phyloP scores from a whole-genome alignment of 1,140 invertebrate species.

The Drosophila funebris region DNA sequence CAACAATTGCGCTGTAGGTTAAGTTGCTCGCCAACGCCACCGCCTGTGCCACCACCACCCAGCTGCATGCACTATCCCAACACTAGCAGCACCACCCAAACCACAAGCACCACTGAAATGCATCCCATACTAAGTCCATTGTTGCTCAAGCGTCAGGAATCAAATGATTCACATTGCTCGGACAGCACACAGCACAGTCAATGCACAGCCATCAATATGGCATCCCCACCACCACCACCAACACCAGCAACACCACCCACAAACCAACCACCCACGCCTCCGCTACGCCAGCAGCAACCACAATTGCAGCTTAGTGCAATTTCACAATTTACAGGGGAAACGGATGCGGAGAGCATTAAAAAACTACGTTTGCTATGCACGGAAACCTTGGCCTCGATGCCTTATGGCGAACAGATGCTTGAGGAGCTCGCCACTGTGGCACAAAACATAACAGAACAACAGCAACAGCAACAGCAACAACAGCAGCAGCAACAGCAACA shows the following conservation, averaged over 20 bases:
- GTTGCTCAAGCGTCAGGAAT: slow-evolving; percentile 74
- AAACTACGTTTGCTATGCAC: slow-evolving; percentile 86
- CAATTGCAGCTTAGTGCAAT: slow-evolving; percentile 32
- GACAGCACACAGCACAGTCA: slow-evolving; percentile 84
- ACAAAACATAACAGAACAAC: slow-evolving; percentile 84
- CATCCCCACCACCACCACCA: slow-evolving; percentile 63
- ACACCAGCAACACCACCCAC: slow-evolving; percentile 22
- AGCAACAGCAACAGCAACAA: slow-evolving; percentile 24
- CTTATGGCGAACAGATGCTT: slow-evolving; percentile 87
- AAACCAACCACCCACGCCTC: slow-evolving; percentile 36
- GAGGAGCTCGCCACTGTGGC: slow-evolving; percentile 88
- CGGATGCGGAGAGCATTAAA: slow-evolving; percentile 68
- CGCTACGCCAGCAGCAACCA: slow-evolving; percentile 16
- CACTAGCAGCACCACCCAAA: neutral
- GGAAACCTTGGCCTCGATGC: slow-evolving; percentile 86
- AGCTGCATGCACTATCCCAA: slow-evolving; percentile 29
- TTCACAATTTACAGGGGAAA: slow-evolving; percentile 47
- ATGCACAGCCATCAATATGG: slow-evolving; percentile 85
- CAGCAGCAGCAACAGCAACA: slow-evolving; percentile 10
- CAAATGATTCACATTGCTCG: slow-evolving; percentile 83
- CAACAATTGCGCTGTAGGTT: slow-evolving; percentile 35
- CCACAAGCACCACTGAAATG: slow-evolving; percentile 4
- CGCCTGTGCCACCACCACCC: slow-evolving; percentile 68
- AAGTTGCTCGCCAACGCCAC: slow-evolving; percentile 54
- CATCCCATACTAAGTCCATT: slow-evolving; percentile 8